Percentiles rank a stretch among this genome's conserved stretches.
phyloP scores from a whole-genome alignment of 1,140 invertebrate genomes.

The Andricus grossulariae region DNA sequence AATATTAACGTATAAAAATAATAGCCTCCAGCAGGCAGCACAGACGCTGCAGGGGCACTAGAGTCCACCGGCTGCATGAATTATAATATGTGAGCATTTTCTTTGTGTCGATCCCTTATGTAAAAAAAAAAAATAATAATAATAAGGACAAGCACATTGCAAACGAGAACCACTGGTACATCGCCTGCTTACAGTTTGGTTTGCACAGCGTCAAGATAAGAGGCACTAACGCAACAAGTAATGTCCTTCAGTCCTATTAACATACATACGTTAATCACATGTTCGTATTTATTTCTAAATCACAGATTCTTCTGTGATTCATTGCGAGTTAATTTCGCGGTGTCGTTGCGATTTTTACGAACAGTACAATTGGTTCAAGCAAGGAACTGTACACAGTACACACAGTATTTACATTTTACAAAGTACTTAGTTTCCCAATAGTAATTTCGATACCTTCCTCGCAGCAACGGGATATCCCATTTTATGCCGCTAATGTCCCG shows the following conservation, averaged over 20 bases:
- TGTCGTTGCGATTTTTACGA: not conserved
- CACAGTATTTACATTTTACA: constrained; percentile 32
- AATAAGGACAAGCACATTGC: not conserved
- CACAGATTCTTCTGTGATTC: constrained; percentile 56
- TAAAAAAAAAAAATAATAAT: constrained; percentile 21
- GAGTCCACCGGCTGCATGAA: constrained; percentile 53
- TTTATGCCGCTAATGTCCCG: too few species aligned
- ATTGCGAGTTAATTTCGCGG: not conserved
- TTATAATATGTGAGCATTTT: constrained; percentile 64
- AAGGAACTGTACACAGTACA: constrained; percentile 7
- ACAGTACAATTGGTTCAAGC: not conserved
- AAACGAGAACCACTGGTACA: constrained; percentile 38
- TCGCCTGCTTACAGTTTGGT: constrained; percentile 35
- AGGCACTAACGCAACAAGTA: constrained; percentile 62
- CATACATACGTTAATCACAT: constrained; percentile 62
- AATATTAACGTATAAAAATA: constrained; percentile 70
- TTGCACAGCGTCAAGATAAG: constrained; percentile 50
- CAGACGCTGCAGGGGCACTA: constrained; percentile 40
- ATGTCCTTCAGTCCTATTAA: constrained; percentile 69
- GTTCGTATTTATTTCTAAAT: constrained; percentile 56
- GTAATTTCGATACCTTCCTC: too few species aligned
- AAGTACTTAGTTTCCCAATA: too few species aligned
- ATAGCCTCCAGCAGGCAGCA: constrained; percentile 67
- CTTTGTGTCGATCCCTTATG: constrained; percentile 34
- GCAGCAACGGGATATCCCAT: too few species aligned